These are phyloP conservation scores for Phylloscopus whistleri DNA, from an alignment of 2,113 vertebrate genomes.

Conservation along the genomic window DNA sequence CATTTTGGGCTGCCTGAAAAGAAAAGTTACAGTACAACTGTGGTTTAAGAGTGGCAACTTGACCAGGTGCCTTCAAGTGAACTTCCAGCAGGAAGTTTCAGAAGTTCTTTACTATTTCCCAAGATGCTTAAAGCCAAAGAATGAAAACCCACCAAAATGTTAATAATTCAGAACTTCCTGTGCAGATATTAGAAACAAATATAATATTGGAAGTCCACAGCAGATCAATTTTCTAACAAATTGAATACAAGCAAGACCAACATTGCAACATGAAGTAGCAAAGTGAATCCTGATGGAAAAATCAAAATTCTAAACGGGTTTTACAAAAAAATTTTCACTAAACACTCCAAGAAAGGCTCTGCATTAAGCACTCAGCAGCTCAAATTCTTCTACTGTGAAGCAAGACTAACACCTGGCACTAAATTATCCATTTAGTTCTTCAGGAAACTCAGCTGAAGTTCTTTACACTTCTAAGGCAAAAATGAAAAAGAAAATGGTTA, in stretches of 20 bases:
- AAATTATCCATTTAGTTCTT: neutral
- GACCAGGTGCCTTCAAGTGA: neutral
- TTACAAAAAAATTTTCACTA: neutral
- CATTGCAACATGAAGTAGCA: neutral
- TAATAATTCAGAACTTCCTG: conserved; percentile 16
- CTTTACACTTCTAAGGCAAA: neutral
- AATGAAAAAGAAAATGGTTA: neutral
- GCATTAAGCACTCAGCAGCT: neutral
- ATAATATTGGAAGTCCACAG: conserved; percentile 14
- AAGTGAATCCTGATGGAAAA: conserved; percentile 5
- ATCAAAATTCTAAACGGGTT: neutral
- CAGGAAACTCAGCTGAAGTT: neutral
- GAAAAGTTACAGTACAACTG: neutral
- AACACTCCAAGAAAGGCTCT: neutral
- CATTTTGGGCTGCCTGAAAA: neutral
- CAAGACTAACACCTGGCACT: neutral
- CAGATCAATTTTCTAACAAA: neutral
- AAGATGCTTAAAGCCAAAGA: neutral
- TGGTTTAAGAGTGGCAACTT: neutral
- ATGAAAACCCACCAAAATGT: neutral
- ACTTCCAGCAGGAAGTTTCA: neutral
- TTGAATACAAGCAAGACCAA: neutral
- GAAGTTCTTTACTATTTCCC: neutral
- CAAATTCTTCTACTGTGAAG: neutral
- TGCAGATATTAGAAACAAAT: neutral